phyloP scores from a whole-genome alignment of 2,888 invertebrate species.

The Gari tellinella region DNA sequence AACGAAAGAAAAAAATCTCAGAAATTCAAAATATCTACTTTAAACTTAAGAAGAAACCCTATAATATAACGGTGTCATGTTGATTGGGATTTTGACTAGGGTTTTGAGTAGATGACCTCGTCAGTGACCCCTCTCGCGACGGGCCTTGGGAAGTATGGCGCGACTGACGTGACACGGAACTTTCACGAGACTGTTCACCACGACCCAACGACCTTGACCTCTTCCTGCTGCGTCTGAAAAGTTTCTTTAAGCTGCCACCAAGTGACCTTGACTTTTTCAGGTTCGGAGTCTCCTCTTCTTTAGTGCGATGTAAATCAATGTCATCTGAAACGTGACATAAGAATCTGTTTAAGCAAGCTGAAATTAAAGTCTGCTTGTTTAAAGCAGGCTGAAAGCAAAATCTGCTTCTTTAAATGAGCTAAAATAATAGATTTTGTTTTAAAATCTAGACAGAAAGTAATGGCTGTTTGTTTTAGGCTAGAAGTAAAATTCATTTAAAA shows the following conservation, averaged over 20 bases:
- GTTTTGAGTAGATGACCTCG: conserved; percentile 45
- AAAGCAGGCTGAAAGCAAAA: too few species aligned
- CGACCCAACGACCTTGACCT: conserved; percentile 68
- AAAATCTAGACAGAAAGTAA: too few species aligned
- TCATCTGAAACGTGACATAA: conserved; percentile 78
- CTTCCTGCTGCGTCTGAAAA: conserved; percentile 76
- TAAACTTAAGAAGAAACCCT: conserved; percentile 5
- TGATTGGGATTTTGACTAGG: conserved; percentile 27
- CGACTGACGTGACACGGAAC: conserved; percentile 75
- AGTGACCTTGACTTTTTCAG: conserved; percentile 80
- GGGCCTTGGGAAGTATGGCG: conserved; percentile 71
- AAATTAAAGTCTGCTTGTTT: too few species aligned
- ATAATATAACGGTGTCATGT: conserved; percentile 61
- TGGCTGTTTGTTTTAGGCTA: too few species aligned
- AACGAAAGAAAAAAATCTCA: too few species aligned
- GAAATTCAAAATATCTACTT: too few species aligned
- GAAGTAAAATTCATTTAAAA: too few species aligned
- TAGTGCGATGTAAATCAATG: conserved; percentile 72
- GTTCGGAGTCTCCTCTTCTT: conserved; percentile 68
- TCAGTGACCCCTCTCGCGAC: conserved; percentile 76
- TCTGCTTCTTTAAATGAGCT: too few species aligned
- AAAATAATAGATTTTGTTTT: too few species aligned
- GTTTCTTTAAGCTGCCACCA: conserved; percentile 79
- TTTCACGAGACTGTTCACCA: conserved; percentile 76
- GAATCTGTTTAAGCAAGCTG: too few species aligned